These are phyloP conservation scores for Corynorhinus townsendii DNA, from an alignment of 2,113 vertebrate genomes.

Conservation along the genomic window DNA sequence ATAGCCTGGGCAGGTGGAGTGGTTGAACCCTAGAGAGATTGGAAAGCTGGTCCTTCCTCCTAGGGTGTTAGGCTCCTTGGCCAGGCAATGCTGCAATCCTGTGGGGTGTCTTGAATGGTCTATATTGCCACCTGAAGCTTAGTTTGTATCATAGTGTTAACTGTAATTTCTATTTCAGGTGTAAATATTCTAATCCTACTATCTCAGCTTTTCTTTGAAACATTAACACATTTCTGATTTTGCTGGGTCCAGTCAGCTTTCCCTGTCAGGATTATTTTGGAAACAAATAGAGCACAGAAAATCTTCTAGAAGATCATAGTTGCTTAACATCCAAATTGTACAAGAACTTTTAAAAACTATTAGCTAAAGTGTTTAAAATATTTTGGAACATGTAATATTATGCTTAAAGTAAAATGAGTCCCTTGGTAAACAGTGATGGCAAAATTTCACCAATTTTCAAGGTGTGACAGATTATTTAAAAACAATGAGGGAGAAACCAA, in stretches of 20 bases:
- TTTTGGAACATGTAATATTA: not conserved
- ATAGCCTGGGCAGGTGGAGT: too few relatives aligned
- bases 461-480: not conserved
- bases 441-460: not conserved
- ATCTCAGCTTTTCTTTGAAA: conserved; percentile 6
- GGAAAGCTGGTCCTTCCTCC: too few relatives aligned
- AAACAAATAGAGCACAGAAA: not conserved
- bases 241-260: not conserved
- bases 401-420: not conserved
- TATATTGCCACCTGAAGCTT: not conserved
- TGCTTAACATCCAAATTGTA: not conserved
- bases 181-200: conserved; percentile 12
- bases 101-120: too few relatives aligned
- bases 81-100: too few relatives aligned
- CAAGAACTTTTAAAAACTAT: not conserved
- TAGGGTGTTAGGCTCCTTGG: too few relatives aligned
- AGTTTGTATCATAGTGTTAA: conserved; percentile 2
- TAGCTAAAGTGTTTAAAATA: not conserved
- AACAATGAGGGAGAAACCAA: too few relatives aligned
- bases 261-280: not conserved
- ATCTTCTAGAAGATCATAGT: not conserved
- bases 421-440: not conserved
- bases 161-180: conserved; percentile 12
- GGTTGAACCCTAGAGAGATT: too few relatives aligned
- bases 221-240: conserved; percentile 26